These are phyloP conservation scores for Entomyzon cyanotis DNA, from an alignment of 2,113 vertebrate genomes.

Conservation along the genomic window DNA sequence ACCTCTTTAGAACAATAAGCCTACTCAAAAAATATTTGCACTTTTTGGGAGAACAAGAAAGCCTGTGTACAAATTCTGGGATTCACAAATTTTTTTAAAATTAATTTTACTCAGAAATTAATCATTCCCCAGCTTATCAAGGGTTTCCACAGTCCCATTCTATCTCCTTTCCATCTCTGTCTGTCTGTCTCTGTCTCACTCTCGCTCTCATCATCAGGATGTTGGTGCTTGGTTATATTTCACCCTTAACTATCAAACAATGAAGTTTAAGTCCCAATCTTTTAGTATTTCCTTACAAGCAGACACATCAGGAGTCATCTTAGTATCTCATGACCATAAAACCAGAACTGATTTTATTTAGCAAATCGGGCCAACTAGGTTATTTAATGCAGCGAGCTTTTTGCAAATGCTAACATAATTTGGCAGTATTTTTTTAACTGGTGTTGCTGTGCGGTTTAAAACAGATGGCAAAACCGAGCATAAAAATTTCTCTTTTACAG, in stretches of 20 bases:
- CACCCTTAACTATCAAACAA: neutral
- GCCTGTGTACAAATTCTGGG: neutral
- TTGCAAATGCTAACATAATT: conserved; percentile 38
- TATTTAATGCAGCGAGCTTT: conserved; percentile 25
- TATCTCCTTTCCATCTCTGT: neutral
- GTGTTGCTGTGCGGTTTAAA: conserved; percentile 33
- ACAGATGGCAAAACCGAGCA: conserved; percentile 29
- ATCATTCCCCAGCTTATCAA: neutral
- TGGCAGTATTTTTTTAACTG: conserved; percentile 35
- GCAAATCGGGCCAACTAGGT: conserved; percentile 21
- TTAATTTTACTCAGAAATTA: neutral
- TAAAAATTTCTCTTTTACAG: conserved; percentile 25
- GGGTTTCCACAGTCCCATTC: neutral
- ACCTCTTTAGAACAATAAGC: neutral
- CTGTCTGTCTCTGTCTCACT: neutral
- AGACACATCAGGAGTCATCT: neutral
- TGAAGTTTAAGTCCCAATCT: neutral
- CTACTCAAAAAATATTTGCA: neutral
- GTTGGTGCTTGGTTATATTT: neutral
- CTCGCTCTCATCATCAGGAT: neutral
- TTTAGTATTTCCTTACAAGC: neutral
- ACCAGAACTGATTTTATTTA: conserved; percentile 42
- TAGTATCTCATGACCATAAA: neutral
- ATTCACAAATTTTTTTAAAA: neutral
- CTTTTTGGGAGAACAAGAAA: conserved; percentile 8